Evolutionary conservation across 1,140 invertebrate genomes (phyloP).

Genomic region (Formica exsecta): DNA sequence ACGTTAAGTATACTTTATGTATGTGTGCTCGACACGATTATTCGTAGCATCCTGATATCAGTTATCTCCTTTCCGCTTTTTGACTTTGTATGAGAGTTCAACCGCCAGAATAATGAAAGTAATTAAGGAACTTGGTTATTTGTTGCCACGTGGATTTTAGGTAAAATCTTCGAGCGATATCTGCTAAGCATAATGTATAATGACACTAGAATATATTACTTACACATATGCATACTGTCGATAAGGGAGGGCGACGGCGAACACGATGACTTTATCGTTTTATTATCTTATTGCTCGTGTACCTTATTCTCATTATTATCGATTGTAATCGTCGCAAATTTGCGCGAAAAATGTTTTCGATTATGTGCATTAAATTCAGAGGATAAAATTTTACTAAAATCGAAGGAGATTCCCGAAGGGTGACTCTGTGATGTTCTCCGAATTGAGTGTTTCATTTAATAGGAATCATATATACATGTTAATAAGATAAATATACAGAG

Average conservation of each 20-base stretch:
- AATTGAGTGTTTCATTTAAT: constrained; percentile 26
- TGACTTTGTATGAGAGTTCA: constrained; percentile 83
- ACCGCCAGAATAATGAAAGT: constrained; percentile 85
- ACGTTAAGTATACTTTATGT: constrained; percentile 21
- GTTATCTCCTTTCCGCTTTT: constrained; percentile 38
- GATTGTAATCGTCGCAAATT: constrained; percentile 52
- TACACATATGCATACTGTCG: constrained; percentile 75
- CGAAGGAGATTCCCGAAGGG: constrained; percentile 8
- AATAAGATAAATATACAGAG: constrained; percentile 11
- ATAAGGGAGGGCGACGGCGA: constrained; percentile 72
- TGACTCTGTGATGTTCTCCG: constrained; percentile 17
- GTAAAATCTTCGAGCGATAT: constrained; percentile 81
- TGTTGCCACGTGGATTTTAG: constrained; percentile 83
- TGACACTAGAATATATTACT: constrained; percentile 78
- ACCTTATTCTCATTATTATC: constrained; percentile 73
- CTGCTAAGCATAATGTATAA: constrained; percentile 81
- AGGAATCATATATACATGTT: background rate
- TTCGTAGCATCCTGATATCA: constrained; percentile 52
- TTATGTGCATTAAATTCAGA: constrained; percentile 55
- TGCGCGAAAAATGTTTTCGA: constrained; percentile 49
- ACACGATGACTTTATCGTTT: constrained; percentile 61
- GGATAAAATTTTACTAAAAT: constrained; percentile 28
- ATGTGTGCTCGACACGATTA: constrained; percentile 10
- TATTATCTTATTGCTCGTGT: constrained; percentile 56
- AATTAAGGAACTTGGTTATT: constrained; percentile 84